Evolutionary conservation across 2,888 invertebrate genomes (phyloP).

Genomic region (Pristionchus exspectatus): DNA sequence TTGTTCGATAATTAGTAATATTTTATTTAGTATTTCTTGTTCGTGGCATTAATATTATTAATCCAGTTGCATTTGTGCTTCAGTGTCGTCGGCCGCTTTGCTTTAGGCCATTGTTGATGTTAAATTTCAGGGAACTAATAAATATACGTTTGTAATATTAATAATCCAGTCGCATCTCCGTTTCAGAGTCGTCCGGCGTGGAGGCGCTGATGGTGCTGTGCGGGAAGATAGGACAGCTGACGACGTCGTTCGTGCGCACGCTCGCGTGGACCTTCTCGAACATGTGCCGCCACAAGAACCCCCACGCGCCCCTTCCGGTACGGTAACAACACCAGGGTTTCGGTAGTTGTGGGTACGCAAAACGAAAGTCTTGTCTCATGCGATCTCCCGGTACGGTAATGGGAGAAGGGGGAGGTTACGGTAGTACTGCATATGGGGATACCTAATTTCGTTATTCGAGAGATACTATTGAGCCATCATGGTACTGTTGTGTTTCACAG

Average conservation of each 20-base stretch:
- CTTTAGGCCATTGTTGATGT: too few species aligned
- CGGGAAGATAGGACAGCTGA: slow-evolving; percentile 81
- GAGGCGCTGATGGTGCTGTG: slow-evolving; percentile 88
- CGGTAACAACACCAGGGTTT: slow-evolving; percentile 12
- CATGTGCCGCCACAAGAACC: slow-evolving; percentile 96
- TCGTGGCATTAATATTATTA: too few species aligned
- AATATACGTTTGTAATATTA: too few species aligned
- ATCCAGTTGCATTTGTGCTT: too few species aligned
- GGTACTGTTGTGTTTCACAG: neutral
- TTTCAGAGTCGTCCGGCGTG: slow-evolving; percentile 87
- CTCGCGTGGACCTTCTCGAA: slow-evolving; percentile 93
- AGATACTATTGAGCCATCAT: too few species aligned
- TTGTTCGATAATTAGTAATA: too few species aligned
- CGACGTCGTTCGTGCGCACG: slow-evolving; percentile 68
- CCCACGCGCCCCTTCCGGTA: slow-evolving; percentile 81
- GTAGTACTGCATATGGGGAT: too few species aligned
- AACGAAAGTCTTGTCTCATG: too few species aligned
- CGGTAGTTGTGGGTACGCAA: neutral
- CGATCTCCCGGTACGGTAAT: neutral
- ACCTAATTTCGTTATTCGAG: too few species aligned
- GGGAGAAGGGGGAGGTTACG: neutral
- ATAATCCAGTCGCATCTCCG: neutral
- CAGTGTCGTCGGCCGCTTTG: too few species aligned
- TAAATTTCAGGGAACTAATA: too few species aligned
- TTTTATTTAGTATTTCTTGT: too few species aligned